Percentiles rank a stretch among this genome's conserved stretches.
These are phyloP conservation scores for Temnothorax curvispinosus DNA, from an alignment of 1,140 invertebrate genomes.

Conservation along the genomic window DNA sequence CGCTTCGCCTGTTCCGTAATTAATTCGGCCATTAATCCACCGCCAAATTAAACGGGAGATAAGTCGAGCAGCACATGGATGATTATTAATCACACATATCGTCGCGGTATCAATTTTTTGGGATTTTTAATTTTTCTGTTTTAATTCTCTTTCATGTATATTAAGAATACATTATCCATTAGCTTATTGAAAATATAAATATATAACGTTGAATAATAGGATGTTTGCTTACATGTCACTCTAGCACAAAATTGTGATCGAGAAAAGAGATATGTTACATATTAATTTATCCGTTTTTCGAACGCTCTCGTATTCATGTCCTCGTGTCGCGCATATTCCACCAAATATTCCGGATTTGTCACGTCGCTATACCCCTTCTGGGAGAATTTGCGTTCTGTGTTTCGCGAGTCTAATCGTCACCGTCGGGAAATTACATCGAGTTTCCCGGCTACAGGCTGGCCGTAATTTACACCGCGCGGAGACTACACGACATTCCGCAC, in stretches of 20 bases:
- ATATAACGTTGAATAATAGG: neutral
- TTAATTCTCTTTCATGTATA: neutral
- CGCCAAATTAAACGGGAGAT: conserved; percentile 27
- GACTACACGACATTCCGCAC: conserved; percentile 63
- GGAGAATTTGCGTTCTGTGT: conserved; percentile 56
- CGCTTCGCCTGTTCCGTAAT: conserved; percentile 25
- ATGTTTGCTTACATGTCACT: neutral
- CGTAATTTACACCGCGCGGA: conserved; percentile 63
- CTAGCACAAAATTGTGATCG: neutral
- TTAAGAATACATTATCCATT: conserved; percentile 1
- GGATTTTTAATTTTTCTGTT: neutral
- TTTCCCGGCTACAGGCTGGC: conserved; percentile 39
- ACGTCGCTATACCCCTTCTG: conserved; percentile 10
- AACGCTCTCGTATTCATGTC: neutral
- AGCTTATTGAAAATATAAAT: neutral
- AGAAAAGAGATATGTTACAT: neutral
- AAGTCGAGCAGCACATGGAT: neutral
- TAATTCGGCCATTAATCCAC: conserved; percentile 42
- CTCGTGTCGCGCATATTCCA: neutral
- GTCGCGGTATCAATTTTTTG: neutral
- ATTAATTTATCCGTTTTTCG: neutral
- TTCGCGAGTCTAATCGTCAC: conserved; percentile 68
- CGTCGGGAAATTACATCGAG: conserved; percentile 67
- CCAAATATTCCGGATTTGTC: conserved; percentile 37
- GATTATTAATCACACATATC: conserved; percentile 31